Conservation (phyloP, 2,797 vertebrate species). For the Furcifer pardalis region DNA sequence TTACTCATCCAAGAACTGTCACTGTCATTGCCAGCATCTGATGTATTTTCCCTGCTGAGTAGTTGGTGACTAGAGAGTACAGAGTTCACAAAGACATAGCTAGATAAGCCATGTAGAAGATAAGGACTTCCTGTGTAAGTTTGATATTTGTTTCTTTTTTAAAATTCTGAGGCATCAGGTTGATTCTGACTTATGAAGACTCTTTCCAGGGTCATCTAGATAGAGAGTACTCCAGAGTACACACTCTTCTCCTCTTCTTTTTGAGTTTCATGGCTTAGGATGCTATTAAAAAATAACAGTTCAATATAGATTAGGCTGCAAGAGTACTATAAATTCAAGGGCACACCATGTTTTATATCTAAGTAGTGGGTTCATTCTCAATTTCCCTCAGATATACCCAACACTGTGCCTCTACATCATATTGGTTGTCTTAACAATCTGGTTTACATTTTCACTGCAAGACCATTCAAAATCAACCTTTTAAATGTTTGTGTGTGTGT, state of each 20-base stretch:
- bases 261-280: not conserved
- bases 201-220: no score
- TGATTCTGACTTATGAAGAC: no score
- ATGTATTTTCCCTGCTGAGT: not conserved
- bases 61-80: no score
- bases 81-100: no score
- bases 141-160: no score
- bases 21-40: not conserved
- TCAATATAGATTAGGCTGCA: not conserved
- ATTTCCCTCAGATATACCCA: not conserved
- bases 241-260: no score
- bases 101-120: no score
- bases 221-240: no score
- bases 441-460: slow-evolving; percentile 28
- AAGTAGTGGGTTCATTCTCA: not conserved
- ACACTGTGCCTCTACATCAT: not conserved
- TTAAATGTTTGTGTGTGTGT: not conserved
- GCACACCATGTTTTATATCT: not conserved
- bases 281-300: no score
- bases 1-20: no score
- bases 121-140: no score
- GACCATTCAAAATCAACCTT: not conserved
- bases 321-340: not conserved
- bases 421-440: slow-evolving; percentile 21
- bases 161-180: no score